phyloP scores from a whole-genome alignment of 2,888 invertebrate species.

The Apeira syringaria region DNA sequence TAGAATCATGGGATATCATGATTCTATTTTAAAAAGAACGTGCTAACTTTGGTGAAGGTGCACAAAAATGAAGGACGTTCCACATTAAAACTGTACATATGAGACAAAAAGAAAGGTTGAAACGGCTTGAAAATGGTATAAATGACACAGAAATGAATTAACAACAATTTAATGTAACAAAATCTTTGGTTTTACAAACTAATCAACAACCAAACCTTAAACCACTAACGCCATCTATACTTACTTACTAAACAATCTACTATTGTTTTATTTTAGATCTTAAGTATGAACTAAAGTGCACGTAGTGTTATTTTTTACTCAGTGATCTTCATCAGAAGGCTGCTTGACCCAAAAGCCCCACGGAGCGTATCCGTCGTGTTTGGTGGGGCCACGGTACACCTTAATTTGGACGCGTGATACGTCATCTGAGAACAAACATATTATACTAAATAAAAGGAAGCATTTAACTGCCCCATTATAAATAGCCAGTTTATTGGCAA shows the following conservation, averaged over 20 bases:
- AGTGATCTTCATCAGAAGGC: constrained; percentile 81
- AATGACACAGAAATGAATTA: neutral
- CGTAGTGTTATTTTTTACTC: neutral
- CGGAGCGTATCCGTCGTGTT: constrained; percentile 86
- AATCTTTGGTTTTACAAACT: constrained; percentile 39
- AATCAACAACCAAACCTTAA: constrained; percentile 8
- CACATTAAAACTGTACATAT: no score
- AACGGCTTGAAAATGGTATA: neutral
- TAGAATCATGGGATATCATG: no score
- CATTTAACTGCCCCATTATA: no score
- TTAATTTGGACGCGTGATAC: constrained; percentile 88
- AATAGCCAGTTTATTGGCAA: no score
- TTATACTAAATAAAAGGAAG: no score
- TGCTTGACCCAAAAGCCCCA: constrained; percentile 90
- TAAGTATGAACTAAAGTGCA: no score
- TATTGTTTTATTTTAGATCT: neutral
- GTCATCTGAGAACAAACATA: constrained; percentile 75
- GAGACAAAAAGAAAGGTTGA: no score
- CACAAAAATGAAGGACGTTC: no score
- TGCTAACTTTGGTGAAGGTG: no score
- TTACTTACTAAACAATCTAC: constrained; percentile 1
- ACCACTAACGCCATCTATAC: constrained; percentile 18
- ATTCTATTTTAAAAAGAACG: no score
- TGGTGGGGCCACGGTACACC: constrained; percentile 88
- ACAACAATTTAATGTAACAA: constrained; percentile 9